Base-by-base conservation (phyloP, 2,113 vertebrate species). In the Oncorhynchus mykiss region DNA sequence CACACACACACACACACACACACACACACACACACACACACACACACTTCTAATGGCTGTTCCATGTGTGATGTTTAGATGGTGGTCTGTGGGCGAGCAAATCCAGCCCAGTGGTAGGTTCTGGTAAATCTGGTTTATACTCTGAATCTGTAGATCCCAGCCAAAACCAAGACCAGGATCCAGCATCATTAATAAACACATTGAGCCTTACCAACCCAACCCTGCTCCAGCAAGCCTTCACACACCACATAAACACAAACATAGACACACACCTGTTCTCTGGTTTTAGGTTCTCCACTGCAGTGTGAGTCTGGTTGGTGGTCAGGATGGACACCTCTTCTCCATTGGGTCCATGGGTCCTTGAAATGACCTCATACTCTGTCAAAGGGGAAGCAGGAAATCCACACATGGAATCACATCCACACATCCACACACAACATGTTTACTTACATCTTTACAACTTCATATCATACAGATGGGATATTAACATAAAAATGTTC, bases 261-360 rank as follows among this genome's bases (percentile, higher is more conserved):
- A 29, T 1, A 45, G 12, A 27, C 5, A 62, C 67, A 88, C 93
- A 98, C 97, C 94, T 99, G 92, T 95, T 98, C 80, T 98, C 92
- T 83, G 97, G 96, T 87, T 95, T 96, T 76, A 99, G 91, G 84
- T 99, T 99, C 93, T 99, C 98, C 88, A 99, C 95, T 0, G 97
- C 94, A 74, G 96, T 95, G 87, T 98, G 96, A 0, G 98, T 99
- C 92, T 98, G 97, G 89, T 99, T 97, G 84, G 98, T 96, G 74
- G 93, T 93, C 90, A 95, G 87, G 81, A 97, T 76, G 1, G 95
- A 96, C 73, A 94, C 91, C 76, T 96, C 92, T 65, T 96, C 88
- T 80, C 94, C 96, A 68, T 92, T 86, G 29, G 91, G 91, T 76
- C 96, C 96, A 75, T 94, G 95, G 87, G 95, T 92, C 73, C 90